A percentile compares a stretch with the other conserved stretches of the same genome.
phyloP scores from a whole-genome alignment of 1,140 invertebrate species.

The Brachionus koreanus region DNA sequence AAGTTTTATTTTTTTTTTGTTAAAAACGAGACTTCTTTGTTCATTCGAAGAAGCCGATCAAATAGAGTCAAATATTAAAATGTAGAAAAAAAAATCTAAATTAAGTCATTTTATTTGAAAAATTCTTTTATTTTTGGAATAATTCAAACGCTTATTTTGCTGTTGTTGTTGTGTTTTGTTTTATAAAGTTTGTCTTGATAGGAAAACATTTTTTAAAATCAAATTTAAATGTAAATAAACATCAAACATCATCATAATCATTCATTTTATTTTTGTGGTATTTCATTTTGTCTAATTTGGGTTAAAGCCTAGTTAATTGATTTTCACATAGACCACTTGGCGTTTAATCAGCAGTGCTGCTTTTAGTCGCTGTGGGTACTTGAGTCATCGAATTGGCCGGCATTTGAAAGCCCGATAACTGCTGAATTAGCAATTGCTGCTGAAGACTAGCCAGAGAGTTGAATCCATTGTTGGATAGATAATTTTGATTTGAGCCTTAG shows the following conservation, averaged over 20 bases:
- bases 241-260: slow-evolving; percentile 35
- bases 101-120: slow-evolving; percentile 29
- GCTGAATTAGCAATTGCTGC: background rate
- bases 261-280: slow-evolving; percentile 12
- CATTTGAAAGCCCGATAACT: slow-evolving; percentile 4
- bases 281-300: slow-evolving; percentile 3
- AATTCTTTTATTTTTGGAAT: slow-evolving; percentile 27
- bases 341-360: background rate
- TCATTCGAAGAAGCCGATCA: background rate
- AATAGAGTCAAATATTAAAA: background rate
- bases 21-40: background rate
- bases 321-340: background rate
- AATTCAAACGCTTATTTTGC: slow-evolving; percentile 22
- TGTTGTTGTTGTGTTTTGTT: background rate
- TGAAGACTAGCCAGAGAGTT: slow-evolving; percentile 15
- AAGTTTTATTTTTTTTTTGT: background rate
- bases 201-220: background rate
- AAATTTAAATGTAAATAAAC: slow-evolving; percentile 30
- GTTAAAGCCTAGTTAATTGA: slow-evolving; percentile 6
- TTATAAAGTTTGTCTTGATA: background rate
- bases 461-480: background rate
- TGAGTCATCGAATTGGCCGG: background rate
- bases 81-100: background rate
- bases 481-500: slow-evolving; percentile 12
- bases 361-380: background rate